These are phyloP conservation scores for Drosophila barbarae DNA, from an alignment of 2,888 invertebrate genomes.

Conservation along the genomic window DNA sequence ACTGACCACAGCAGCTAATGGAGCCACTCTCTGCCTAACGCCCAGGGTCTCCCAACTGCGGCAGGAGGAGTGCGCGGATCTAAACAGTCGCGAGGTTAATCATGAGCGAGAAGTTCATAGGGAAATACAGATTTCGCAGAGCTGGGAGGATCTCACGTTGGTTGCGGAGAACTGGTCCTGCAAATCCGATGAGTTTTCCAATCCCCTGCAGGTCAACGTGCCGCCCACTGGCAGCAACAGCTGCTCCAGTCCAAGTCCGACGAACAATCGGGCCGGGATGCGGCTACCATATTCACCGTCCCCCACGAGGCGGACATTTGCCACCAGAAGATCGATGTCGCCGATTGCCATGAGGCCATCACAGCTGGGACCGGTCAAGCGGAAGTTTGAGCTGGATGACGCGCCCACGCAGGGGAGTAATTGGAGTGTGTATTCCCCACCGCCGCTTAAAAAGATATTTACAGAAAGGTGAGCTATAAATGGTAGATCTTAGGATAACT, in stretches of 20 bases:
- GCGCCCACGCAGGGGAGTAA: conserved; percentile 67
- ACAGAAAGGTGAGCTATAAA: conserved; percentile 73
- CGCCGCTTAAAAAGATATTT: conserved; percentile 79
- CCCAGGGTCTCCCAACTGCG: conserved; percentile 93
- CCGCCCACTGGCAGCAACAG: conserved; percentile 79
- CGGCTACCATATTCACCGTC: conserved; percentile 85
- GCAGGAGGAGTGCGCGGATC: conserved; percentile 92
- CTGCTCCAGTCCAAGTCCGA: conserved; percentile 84
- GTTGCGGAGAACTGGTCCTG: conserved; percentile 84
- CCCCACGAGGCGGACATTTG: conserved; percentile 90
- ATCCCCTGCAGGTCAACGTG: conserved; percentile 80
- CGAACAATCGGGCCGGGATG: conserved; percentile 78
- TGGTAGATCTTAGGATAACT: no score
- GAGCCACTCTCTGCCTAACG: conserved; percentile 84
- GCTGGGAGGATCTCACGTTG: conserved; percentile 93
- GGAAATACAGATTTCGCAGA: conserved; percentile 96
- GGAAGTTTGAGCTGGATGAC: conserved; percentile 80
- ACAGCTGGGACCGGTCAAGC: conserved; percentile 84
- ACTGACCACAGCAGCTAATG: conserved; percentile 26
- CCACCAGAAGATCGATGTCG: conserved; percentile 91
- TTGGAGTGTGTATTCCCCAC: conserved; percentile 78
- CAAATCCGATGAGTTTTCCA: conserved; percentile 81
- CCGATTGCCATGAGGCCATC: conserved; percentile 92
- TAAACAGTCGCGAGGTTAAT: conserved; percentile 91
- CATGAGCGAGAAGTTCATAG: conserved; percentile 95